A percentile compares a stretch with the other conserved stretches of the same genome.
phyloP scores from a whole-genome alignment of 1,140 invertebrate genomes.

The Tetraneura akinire region DNA sequence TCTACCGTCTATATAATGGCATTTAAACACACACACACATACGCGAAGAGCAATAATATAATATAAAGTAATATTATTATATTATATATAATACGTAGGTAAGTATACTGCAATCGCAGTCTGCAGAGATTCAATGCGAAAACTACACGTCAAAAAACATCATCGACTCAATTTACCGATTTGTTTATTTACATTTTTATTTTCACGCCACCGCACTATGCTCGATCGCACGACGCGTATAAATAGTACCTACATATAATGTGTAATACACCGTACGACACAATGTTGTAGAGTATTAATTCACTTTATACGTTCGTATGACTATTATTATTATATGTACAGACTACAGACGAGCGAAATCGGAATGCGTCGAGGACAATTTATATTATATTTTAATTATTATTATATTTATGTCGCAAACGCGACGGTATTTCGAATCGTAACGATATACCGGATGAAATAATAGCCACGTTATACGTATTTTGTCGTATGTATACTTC shows the following conservation, averaged over 20 bases:
- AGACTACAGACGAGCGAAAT: too few species aligned
- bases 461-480: too few species aligned
- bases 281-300: background rate
- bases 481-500: background rate
- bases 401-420: too few species aligned
- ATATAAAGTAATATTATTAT: too few species aligned
- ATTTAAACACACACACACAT: background rate
- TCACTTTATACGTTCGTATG: background rate
- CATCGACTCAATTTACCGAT: background rate
- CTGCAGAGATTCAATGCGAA: slow-evolving; percentile 16
- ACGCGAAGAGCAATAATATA: too few species aligned
- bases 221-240: background rate
- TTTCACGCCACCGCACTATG: background rate
- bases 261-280: background rate
- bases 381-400: too few species aligned
- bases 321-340: too few species aligned
- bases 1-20: slow-evolving; percentile 26
- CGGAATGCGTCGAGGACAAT: background rate
- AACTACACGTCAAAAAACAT: background rate
- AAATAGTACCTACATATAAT: background rate
- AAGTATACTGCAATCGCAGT: background rate
- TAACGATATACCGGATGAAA: too few species aligned
- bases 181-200: slow-evolving; percentile 42
- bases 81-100: background rate
- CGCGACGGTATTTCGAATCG: too few species aligned